phyloP scores from a whole-genome alignment of 2,113 vertebrate species.

The Lophura nycthemera region DNA sequence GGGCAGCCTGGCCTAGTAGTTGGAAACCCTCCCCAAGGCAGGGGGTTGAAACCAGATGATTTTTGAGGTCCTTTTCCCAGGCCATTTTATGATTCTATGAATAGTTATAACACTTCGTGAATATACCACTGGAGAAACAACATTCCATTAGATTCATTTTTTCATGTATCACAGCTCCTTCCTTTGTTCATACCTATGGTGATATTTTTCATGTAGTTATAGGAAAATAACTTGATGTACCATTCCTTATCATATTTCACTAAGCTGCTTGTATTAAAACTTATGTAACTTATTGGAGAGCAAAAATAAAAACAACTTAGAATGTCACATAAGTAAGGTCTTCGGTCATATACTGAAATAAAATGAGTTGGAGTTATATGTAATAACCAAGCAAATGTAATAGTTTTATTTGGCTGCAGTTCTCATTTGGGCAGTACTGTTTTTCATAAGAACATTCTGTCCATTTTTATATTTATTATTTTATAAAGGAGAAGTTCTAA shows the following conservation, averaged over 20 bases:
- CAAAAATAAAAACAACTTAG: background rate
- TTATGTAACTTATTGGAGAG: background rate
- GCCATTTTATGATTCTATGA: background rate
- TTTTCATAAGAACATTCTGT: background rate
- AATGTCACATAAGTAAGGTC: background rate
- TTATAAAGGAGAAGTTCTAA: background rate
- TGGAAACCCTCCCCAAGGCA: no score
- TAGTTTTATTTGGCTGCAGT: background rate
- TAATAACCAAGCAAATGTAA: background rate
- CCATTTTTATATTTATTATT: background rate
- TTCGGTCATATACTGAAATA: background rate
- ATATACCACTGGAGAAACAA: background rate
- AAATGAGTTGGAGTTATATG: background rate
- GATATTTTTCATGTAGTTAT: conserved; percentile 4
- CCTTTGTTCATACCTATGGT: background rate
- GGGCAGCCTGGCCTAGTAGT: no score
- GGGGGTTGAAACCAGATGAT: no score
- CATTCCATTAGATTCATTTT: background rate
- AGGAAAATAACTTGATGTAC: background rate
- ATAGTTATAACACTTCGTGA: background rate
- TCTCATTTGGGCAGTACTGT: background rate
- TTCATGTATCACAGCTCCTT: background rate
- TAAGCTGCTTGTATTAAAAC: background rate
- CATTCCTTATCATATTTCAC: background rate
- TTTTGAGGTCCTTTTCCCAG: no score